phyloP scores from a whole-genome alignment of 2,797 vertebrate genomes.

The Cuculus canorus region DNA sequence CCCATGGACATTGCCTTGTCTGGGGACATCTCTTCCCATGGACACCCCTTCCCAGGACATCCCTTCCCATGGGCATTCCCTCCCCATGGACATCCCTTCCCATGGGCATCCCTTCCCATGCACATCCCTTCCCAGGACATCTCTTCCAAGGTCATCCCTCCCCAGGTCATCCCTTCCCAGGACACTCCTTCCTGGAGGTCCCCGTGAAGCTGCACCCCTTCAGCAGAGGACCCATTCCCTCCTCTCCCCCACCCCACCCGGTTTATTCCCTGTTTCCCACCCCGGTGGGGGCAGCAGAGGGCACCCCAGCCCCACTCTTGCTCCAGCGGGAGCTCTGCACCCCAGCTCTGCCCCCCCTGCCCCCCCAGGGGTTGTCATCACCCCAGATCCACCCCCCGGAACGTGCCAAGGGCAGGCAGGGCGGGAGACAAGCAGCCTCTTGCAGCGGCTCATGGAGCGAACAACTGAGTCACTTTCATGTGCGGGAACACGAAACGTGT shows the following conservation, averaged over 20 bases:
- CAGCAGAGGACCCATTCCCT: background rate
- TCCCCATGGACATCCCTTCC: no score
- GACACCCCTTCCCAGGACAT: background rate
- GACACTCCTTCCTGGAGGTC: no score
- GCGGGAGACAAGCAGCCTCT: background rate
- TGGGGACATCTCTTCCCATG: no score
- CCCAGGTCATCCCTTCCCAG: no score
- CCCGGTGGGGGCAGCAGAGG: conserved; percentile 11
- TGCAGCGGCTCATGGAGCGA: no score
- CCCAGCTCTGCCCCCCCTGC: rapidly evolving
- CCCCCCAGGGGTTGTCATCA: rapidly evolving
- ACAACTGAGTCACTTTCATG: background rate
- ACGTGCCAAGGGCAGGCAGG: background rate
- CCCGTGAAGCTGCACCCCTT: rapidly evolving
- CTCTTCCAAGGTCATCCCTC: background rate
- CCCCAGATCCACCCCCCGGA: no score
- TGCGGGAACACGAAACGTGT: no score
- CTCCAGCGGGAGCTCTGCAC: no score
- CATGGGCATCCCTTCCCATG: no score
- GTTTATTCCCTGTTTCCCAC: background rate
- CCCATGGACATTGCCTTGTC: no score
- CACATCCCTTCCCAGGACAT: no score
- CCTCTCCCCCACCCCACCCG: rapidly evolving
- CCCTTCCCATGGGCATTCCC: background rate
- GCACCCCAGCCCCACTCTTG: background rate